phyloP scores from a whole-genome alignment of 1,140 invertebrate genomes.

The Aphaenogaster floridana region DNA sequence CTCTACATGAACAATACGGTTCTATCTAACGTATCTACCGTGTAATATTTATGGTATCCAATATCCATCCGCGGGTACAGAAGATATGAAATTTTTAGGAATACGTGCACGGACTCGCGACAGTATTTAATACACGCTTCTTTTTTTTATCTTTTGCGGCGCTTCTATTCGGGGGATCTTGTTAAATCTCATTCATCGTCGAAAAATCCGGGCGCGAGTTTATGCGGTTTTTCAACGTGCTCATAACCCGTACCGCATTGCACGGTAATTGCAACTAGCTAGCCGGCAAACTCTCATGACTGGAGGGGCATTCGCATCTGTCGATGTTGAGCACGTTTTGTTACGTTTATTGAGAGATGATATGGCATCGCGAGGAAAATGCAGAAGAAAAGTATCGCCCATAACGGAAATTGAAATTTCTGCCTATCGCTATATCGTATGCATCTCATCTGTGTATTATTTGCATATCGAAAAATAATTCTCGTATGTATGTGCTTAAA shows the following conservation, averaged over 20 bases:
- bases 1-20: constrained; percentile 1
- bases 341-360: constrained; percentile 53
- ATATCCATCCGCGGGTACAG: constrained; percentile 41
- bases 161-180: constrained; percentile 44
- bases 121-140: constrained; percentile 43
- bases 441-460: neutral
- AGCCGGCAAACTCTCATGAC: constrained; percentile 29
- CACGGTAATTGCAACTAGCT: constrained; percentile 56
- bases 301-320: constrained; percentile 24
- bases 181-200: constrained; percentile 64
- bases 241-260: constrained; percentile 39
- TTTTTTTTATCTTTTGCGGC: constrained; percentile 36
- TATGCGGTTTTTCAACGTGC: constrained; percentile 56
- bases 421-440: neutral
- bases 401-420: constrained; percentile 52
- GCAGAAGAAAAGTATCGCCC: constrained; percentile 3
- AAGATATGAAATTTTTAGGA: constrained; percentile 48
- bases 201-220: constrained; percentile 39
- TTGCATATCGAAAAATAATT: neutral
- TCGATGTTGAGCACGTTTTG: constrained; percentile 54
- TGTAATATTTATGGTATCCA: constrained; percentile 57
- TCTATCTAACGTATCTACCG: neutral
- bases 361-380: constrained; percentile 33
- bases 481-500: neutral
- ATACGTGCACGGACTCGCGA: constrained; percentile 39